Evolutionary conservation across 2,113 vertebrate genomes (phyloP), one percentile per base, ranked within the genome.

Genomic region (Pitta sordida): DNA sequence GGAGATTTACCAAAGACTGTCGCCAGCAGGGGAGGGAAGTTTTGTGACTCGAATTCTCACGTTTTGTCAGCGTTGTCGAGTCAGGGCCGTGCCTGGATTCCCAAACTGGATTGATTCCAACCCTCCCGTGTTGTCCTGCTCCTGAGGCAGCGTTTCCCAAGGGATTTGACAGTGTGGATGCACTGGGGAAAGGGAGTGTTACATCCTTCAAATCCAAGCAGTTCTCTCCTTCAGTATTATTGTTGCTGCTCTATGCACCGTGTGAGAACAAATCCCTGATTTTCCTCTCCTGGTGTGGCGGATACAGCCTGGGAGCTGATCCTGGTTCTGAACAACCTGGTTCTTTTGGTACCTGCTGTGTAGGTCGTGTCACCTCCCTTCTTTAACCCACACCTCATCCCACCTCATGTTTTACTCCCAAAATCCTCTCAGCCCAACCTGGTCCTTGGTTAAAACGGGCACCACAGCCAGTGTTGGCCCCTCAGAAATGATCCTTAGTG

Each of bases 1-100:
- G 62, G 84, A 84, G 74, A 37, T 91, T n/a, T 73, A 89, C 92
- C 94, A 95, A 94, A 95, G 92, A 86, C 86, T 46, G 69, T 3
- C 29, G 87, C 5, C 43, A 68, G 91, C 64, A 34, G 65, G 74
- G 59, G 20, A 78, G 77, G 73, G 24, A 4, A 27, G 29, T 6
- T 64, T 7, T 26, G 64, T 48, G 36, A n/a, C 26, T 65, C 49
- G 19, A 8, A 15, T 56, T 15, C 39, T 49, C 32, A 2, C 10
- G 21, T 9, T 55, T 6, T 11, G 37, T 44, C 22, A 2, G 62
- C 12, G 80, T 55, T 16, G 24, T 8, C 12, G n/a, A 56, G 83
- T 15, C 5, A 36, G 48, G 49, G 43, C 86, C 6, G 73, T 32
- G 87, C 85, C 82, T 62, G 90, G 26, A 4, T 53, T 34, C 83